These are phyloP conservation scores for Melospiza georgiana DNA, from an alignment of 2,113 vertebrate genomes.

Conservation along the genomic window DNA sequence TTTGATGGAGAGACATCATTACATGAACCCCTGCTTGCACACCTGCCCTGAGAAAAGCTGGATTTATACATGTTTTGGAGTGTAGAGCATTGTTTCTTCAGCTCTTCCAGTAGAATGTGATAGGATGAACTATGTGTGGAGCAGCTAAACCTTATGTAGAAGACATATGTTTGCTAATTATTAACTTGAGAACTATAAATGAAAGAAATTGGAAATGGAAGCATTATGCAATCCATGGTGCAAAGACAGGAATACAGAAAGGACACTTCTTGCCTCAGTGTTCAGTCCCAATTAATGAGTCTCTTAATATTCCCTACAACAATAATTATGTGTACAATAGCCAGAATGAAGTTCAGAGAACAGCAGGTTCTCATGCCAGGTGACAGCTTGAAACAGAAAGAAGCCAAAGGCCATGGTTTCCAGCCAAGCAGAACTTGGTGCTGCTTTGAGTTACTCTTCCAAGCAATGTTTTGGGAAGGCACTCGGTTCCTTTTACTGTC, in stretches of 20 bases:
- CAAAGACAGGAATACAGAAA: not conserved
- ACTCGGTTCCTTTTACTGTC: not conserved
- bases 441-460: not conserved
- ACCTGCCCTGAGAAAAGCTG: not conserved
- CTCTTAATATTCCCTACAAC: not conserved
- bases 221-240: not conserved
- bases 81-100: not conserved
- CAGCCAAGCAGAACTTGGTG: not conserved
- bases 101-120: not conserved
- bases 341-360: not conserved
- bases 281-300: not conserved
- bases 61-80: not conserved
- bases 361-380: not conserved
- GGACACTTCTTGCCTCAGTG: not conserved
- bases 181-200: not conserved
- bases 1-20: accelerated
- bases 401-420: not conserved
- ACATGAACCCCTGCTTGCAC: not conserved
- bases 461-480: not conserved
- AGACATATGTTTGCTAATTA: not conserved
- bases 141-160: not conserved
- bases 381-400: not conserved
- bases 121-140: not conserved
- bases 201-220: not conserved
- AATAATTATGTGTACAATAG: not conserved